Evolutionary conservation across 2,888 invertebrate species (phyloP).

Genomic region (Apantesis nais): DNA sequence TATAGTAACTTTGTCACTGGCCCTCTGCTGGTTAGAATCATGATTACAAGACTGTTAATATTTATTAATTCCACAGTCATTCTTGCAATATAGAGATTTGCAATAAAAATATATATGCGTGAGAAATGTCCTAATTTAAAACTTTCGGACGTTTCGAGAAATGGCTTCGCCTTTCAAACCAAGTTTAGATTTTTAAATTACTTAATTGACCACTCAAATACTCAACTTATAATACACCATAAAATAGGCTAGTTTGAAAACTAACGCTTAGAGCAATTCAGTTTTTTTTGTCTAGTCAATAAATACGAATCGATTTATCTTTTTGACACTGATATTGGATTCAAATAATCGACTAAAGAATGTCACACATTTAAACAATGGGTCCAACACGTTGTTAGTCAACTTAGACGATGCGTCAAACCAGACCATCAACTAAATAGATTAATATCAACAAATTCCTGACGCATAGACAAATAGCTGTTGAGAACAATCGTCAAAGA

Average conservation of each 20-base stretch:
- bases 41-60: background rate
- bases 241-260: conserved; percentile 24
- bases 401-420: conserved; percentile 65
- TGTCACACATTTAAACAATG: conserved; percentile 44
- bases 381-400: conserved; percentile 45
- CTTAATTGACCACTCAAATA: conserved; percentile 43
- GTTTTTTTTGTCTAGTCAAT: conserved; percentile 25
- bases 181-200: conserved; percentile 29
- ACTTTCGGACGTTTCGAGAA: background rate
- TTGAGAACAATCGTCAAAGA: conserved; percentile 80
- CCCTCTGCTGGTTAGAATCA: background rate
- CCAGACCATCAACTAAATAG: conserved; percentile 67
- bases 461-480: conserved; percentile 82
- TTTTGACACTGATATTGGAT: conserved; percentile 24
- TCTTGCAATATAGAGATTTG: background rate
- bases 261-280: conserved; percentile 26
- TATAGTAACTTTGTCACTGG: background rate
- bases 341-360: conserved; percentile 22
- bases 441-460: conserved; percentile 70
- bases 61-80: background rate
- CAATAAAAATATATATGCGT: background rate
- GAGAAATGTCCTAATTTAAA: background rate
- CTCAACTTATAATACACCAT: conserved; percentile 32
- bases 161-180: background rate
- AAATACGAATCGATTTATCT: conserved; percentile 19